Conservation (phyloP, 2,797 vertebrate species). For the Chiroxiphia lanceolata region DNA sequence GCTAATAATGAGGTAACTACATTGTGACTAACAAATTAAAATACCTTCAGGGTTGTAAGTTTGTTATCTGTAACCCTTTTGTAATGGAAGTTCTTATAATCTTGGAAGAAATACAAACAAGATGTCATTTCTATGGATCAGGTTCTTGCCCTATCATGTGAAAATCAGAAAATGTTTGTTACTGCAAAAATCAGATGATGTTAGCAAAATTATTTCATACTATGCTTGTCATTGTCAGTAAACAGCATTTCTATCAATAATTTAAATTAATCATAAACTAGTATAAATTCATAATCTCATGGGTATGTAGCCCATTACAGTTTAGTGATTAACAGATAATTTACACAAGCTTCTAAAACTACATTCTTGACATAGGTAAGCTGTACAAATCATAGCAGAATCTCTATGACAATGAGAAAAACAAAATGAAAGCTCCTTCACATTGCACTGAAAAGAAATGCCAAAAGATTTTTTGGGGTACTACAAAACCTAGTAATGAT, state of each 20-base stretch:
- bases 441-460: neutral
- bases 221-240: neutral
- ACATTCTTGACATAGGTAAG: neutral
- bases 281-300: neutral
- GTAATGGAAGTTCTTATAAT: neutral
- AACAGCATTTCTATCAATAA: neutral
- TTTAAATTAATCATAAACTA: neutral
- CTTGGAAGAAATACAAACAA: conserved; percentile 25
- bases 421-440: neutral
- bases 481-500: neutral
- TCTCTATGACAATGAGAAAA: neutral
- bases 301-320: neutral
- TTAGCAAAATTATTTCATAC: neutral
- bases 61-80: conserved; percentile 19
- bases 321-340: neutral
- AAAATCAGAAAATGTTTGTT: neutral
- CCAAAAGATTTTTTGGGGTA: neutral
- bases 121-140: neutral
- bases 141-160: neutral
- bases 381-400: neutral
- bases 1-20: neutral
- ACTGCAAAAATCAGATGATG: neutral
- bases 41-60: neutral
- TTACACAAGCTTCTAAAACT: neutral
- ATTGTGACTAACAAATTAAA: neutral